A percentile compares a stretch with the other conserved stretches of the same genome.
phyloP scores from a whole-genome alignment of 2,888 invertebrate species.

The Polydrusus tereticollis region DNA sequence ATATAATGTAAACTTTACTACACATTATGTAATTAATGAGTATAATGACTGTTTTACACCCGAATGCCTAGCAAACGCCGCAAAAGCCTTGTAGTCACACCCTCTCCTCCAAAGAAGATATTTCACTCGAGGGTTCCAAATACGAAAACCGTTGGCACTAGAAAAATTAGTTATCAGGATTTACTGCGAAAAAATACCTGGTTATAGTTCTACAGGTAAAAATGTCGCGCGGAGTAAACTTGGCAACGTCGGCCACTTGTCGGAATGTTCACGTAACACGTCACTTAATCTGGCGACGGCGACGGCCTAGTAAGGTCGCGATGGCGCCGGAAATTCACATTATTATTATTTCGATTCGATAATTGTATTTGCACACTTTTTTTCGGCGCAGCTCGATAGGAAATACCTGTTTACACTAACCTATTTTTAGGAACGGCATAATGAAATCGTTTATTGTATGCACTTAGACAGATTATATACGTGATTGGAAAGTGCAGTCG shows the following conservation, averaged over 20 bases:
- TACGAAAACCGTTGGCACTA: too few species aligned
- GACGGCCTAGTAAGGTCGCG: slow-evolving; percentile 50
- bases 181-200: too few species aligned
- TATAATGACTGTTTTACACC: too few species aligned
- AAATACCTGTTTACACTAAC: slow-evolving; percentile 22
- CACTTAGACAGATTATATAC: background rate
- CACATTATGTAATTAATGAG: too few species aligned
- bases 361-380: slow-evolving; percentile 34
- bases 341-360: slow-evolving; percentile 23
- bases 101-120: too few species aligned
- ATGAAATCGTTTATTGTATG: background rate
- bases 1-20: too few species aligned
- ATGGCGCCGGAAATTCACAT: slow-evolving; percentile 47
- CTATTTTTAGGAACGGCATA: slow-evolving; percentile 13
- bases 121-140: too few species aligned
- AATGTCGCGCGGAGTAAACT: background rate
- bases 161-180: too few species aligned
- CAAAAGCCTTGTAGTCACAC: too few species aligned
- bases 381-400: slow-evolving; percentile 11
- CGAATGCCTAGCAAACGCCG: too few species aligned
- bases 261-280: slow-evolving; percentile 41
- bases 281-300: slow-evolving; percentile 35
- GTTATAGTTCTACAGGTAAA: too few species aligned
- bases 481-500: too few species aligned
- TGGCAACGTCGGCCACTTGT: slow-evolving; percentile 48